Percentiles rank a stretch among this genome's conserved stretches.
phyloP scores from a whole-genome alignment of 1,140 invertebrate species.

The Hypothenemus hampei region DNA sequence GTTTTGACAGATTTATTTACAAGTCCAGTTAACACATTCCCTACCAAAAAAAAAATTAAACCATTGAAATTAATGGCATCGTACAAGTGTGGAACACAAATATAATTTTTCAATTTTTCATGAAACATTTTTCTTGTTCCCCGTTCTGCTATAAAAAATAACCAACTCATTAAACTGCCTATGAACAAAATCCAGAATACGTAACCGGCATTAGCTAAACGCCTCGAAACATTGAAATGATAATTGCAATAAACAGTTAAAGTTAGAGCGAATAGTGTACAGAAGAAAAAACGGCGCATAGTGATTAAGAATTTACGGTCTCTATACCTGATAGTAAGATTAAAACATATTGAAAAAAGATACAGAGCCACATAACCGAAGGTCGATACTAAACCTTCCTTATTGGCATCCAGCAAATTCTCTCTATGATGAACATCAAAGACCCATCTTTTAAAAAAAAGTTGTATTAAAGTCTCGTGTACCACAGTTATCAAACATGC shows the following conservation, averaged over 20 bases:
- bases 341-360: constrained; percentile 65
- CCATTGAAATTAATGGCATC: constrained; percentile 70
- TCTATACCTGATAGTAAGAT: constrained; percentile 49
- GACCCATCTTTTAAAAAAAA: constrained; percentile 66
- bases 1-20: constrained; percentile 53
- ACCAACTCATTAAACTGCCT: constrained; percentile 49
- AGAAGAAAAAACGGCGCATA: constrained; percentile 43
- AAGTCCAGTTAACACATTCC: constrained; percentile 73
- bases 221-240: constrained; percentile 56
- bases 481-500: constrained; percentile 50
- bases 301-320: constrained; percentile 24
- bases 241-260: constrained; percentile 47
- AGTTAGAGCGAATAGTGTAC: constrained; percentile 48
- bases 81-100: constrained; percentile 53
- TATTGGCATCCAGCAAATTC: constrained; percentile 73
- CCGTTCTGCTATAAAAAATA: constrained; percentile 54
- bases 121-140: constrained; percentile 36
- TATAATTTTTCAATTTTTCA: constrained; percentile 24
- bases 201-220: constrained; percentile 73
- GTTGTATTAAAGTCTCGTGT: constrained; percentile 66
- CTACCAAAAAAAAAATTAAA: constrained; percentile 69
- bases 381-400: constrained; percentile 82
- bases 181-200: constrained; percentile 66
- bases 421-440: constrained; percentile 54
- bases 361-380: constrained; percentile 82